These are phyloP conservation scores for Pangasianodon gigas DNA, from an alignment of 2,113 vertebrate species.

Conservation along the genomic window DNA sequence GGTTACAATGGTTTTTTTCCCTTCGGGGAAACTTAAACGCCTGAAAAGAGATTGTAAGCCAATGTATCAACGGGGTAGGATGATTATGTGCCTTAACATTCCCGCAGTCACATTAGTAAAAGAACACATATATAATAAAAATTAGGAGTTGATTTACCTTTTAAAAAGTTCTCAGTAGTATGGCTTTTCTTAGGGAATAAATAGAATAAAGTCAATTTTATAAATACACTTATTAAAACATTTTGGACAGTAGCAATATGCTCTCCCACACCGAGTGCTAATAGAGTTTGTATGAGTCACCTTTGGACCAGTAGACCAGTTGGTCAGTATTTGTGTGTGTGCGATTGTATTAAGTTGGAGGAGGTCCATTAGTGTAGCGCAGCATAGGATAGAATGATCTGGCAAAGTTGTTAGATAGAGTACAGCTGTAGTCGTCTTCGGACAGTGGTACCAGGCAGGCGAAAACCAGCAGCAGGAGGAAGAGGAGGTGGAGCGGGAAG, in stretches of 20 bases:
- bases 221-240: constrained; percentile 46
- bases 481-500: constrained; percentile 84
- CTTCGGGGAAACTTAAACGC: neutral
- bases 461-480: constrained; percentile 85
- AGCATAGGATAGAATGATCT: constrained; percentile 92
- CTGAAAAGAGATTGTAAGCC: neutral
- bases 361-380: constrained; percentile 89
- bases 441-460: constrained; percentile 82
- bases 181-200: constrained; percentile 52
- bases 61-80: too few relatives aligned
- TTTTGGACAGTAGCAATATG: constrained; percentile 44
- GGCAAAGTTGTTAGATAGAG: constrained; percentile 87
- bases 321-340: constrained; percentile 4
- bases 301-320: constrained; percentile 46
- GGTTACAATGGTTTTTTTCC: neutral
- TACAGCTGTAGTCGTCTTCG: constrained; percentile 84
- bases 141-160: neutral
- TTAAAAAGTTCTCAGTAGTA: constrained; percentile 34
- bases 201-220: constrained; percentile 47
- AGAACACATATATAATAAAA: neutral
- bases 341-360: constrained; percentile 76
- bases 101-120: neutral
- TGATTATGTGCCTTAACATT: neutral
- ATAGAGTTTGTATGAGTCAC: constrained; percentile 3
- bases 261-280: constrained; percentile 15